A percentile compares a stretch with the other conserved stretches of the same genome.
Evolutionary conservation across 2,888 invertebrate genomes (phyloP).

Genomic region (Machimus atricapillus): DNA sequence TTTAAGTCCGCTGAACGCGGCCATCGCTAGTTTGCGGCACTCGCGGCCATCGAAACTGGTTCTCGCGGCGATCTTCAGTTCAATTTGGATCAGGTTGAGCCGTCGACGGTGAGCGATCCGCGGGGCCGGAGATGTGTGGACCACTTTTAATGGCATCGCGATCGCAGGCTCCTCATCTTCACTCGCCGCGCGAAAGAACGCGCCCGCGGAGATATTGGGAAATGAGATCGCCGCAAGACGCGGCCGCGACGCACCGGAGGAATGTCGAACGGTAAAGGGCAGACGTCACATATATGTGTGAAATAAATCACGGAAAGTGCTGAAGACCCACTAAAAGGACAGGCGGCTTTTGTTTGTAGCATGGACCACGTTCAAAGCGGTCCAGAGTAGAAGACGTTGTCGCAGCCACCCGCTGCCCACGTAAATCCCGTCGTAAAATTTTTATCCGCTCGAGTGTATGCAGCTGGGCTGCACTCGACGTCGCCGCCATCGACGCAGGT

Average conservation of each 20-base stretch:
- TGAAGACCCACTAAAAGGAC: slow-evolving; percentile 43
- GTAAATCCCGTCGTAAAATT: slow-evolving; percentile 9
- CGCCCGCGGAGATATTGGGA: not conserved
- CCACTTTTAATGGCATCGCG: slow-evolving; percentile 23
- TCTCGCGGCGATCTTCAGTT: slow-evolving; percentile 14
- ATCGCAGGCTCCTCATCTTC: slow-evolving; percentile 15
- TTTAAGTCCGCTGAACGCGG: not conserved
- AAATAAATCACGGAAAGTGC: slow-evolving; percentile 47
- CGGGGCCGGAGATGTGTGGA: not conserved
- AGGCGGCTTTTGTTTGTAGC: slow-evolving; percentile 6
- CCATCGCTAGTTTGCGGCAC: slow-evolving; percentile 5
- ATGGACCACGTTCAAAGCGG: not conserved
- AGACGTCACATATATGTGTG: slow-evolving; percentile 40
- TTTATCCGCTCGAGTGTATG: not conserved
- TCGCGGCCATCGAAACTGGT: slow-evolving; percentile 38
- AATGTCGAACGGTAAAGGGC: slow-evolving; percentile 25
- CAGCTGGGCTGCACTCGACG: not conserved
- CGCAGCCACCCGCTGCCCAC: not conserved
- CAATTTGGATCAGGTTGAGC: slow-evolving; percentile 36
- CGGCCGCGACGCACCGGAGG: not conserved
- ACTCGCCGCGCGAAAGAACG: not conserved
- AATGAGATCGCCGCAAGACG: not conserved
- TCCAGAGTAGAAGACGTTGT: not conserved
- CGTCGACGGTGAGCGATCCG: not conserved
- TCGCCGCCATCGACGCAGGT: slow-evolving; percentile 4